A percentile compares a stretch with the other conserved stretches of the same genome.
These are phyloP conservation scores for Cyrtonyx montezumae DNA, from an alignment of 2,113 vertebrate species.

Conservation along the genomic window DNA sequence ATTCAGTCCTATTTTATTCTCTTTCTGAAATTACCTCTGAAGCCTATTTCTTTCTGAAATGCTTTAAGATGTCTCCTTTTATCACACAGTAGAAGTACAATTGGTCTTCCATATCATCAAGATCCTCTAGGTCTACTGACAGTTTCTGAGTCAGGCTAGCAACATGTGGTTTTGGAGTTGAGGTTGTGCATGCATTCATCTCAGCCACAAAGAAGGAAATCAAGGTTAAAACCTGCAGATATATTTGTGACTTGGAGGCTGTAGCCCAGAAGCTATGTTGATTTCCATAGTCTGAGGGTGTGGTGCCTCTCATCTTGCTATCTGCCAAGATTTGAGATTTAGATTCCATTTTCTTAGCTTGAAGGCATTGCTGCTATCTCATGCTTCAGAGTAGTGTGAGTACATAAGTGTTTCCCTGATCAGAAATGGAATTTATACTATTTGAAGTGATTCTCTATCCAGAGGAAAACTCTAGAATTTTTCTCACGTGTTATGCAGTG, in stretches of 20 bases:
- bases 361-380: background rate
- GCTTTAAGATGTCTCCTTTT: background rate
- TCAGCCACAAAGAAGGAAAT: background rate
- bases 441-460: background rate
- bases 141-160: background rate
- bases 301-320: background rate
- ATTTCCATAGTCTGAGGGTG: background rate
- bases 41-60: background rate
- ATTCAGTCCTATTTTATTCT: background rate
- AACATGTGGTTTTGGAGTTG: background rate
- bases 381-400: background rate
- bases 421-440: background rate
- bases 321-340: background rate
- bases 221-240: background rate
- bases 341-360: background rate
- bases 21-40: background rate
- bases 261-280: background rate
- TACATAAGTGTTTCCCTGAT: background rate
- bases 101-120: too few relatives aligned
- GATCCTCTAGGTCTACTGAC: too few relatives aligned
- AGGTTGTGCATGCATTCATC: background rate
- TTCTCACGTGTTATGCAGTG: background rate
- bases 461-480: background rate
- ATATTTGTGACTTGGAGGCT: background rate
- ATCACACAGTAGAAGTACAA: rapidly evolving